Base-by-base conservation (phyloP, 1,140 invertebrate species). In the Eupristina koningsbergeri region DNA sequence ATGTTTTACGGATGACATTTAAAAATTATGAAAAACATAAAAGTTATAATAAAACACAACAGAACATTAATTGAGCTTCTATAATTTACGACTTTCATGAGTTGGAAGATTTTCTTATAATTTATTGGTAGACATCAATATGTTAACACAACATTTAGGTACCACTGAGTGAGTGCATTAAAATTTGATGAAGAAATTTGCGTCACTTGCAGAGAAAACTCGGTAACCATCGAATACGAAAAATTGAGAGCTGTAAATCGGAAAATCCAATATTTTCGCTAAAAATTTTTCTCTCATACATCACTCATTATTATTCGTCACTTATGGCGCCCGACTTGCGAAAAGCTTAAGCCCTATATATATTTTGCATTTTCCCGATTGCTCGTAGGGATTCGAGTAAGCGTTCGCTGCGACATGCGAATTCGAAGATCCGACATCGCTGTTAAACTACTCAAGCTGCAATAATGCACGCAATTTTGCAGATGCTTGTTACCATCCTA, bases 241-340 rank as follows among this genome's bases (percentile, higher is more conserved):
- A 53, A 76, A 29, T 58, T 76, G 15, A 45, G 29, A 5, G 69
- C 45, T 73, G 39, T 45, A 45, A 45, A 73, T 73, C 22, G n/a
- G 22, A 73, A 36, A 36, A 36, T 67, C 29, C 29, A 36, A 8
- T 31, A 31, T 7, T 6, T 67, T 67, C 29, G 63, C 34, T 67
- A 67, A 58, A 3, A 58, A 58, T 58, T 58, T 34, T 34, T 6
- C 11, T 29, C 9, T 0, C 17, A 34, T 67, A 11, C 29, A 5
- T 3, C 39, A 5, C 47, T 73, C 79, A 58, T 73, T 81, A 81
- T 47, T 81, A 81, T 73, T 71, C 67, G 67, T 81, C 67, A 61
- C 79, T 58, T 73, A 73, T 58, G 61, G n/a, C 67, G 50, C 29
- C 11, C 13, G 34, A 39, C 50, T n/a, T 61, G 41, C 26, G 63